These are phyloP conservation scores for Rhyacichthys aspro DNA, from an alignment of 2,797 vertebrate species.

Conservation along the genomic window DNA sequence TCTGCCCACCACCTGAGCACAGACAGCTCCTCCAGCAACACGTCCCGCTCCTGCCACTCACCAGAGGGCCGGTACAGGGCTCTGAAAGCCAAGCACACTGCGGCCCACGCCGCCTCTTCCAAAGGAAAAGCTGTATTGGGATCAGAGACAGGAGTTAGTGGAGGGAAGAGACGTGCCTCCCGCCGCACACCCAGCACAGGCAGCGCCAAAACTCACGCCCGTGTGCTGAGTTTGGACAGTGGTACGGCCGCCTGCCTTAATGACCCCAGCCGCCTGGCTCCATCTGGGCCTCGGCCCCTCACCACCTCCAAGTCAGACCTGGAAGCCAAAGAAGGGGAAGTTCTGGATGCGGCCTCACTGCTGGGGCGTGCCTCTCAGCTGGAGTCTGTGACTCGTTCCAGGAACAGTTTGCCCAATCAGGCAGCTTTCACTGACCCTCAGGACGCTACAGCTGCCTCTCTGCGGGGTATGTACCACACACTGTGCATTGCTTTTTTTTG, in stretches of 20 bases:
- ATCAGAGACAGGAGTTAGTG: conserved; percentile 73
- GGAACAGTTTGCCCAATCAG: conserved; percentile 97
- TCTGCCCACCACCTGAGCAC: conserved; percentile 93
- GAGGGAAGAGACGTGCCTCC: conserved; percentile 84
- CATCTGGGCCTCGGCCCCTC: conserved; percentile 87
- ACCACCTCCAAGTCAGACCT: conserved; percentile 99
- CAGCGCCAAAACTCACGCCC: conserved; percentile 92
- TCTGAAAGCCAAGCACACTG: conserved; percentile 86
- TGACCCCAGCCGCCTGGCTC: conserved; percentile 88
- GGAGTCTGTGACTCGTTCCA: conserved; percentile 97
- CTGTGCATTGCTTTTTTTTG: conserved; percentile 22
- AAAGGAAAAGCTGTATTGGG: conserved; percentile 68
- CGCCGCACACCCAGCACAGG: conserved; percentile 89
- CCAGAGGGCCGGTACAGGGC: conserved; percentile 88
- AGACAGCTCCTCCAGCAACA: conserved; percentile 93
- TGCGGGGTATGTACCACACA: conserved; percentile 77
- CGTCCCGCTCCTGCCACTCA: conserved; percentile 92
- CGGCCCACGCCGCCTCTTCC: conserved; percentile 56
- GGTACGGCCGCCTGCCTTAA: conserved; percentile 93
- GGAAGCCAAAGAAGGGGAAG: conserved; percentile 99
- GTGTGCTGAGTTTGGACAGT: conserved; percentile 96
- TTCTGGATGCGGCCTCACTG: conserved; percentile 94
- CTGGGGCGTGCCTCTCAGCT: conserved; percentile 96
- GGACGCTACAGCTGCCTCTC: conserved; percentile 83
- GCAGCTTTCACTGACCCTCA: conserved; percentile 89